Conservation (phyloP, 1,140 invertebrate species). For the Sinella curviseta region DNA sequence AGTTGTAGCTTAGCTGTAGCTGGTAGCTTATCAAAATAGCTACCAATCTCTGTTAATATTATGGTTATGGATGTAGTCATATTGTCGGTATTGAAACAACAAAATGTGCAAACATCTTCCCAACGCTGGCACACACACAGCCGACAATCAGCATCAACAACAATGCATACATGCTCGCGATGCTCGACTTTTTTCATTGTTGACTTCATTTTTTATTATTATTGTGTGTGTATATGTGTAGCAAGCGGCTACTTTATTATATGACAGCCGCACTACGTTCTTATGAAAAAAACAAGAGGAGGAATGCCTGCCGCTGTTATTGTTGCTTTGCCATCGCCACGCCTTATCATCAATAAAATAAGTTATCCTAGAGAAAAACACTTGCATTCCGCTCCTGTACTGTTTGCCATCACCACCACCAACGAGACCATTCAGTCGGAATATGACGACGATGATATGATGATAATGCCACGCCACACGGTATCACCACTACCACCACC, state of each 20-base stretch:
- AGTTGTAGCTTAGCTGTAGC: no score
- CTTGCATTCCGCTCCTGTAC: neutral
- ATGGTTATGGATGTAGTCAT: no score
- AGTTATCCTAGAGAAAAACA: neutral
- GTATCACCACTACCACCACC: neutral
- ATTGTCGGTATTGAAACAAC: no score
- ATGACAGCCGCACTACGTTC: neutral
- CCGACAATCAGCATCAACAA: neutral
- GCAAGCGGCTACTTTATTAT: no score
- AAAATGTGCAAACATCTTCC: no score
- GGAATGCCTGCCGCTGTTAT: neutral
- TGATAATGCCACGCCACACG: neutral
- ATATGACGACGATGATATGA: neutral
- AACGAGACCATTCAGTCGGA: no score
- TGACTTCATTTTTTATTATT: neutral
- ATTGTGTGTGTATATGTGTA: neutral
- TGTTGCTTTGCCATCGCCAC: neutral
- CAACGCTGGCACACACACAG: neutral
- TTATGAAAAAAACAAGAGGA: neutral
- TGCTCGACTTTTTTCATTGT: neutral
- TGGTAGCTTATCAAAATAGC: no score
- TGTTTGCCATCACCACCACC: neutral
- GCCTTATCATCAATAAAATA: constrained; percentile 24
- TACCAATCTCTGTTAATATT: no score
- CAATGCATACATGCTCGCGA: neutral